Evolutionary conservation across 1,140 invertebrate species (phyloP), one percentile per base, ranked within the genome.

Genomic region (Tetragnatha versicolor): DNA sequence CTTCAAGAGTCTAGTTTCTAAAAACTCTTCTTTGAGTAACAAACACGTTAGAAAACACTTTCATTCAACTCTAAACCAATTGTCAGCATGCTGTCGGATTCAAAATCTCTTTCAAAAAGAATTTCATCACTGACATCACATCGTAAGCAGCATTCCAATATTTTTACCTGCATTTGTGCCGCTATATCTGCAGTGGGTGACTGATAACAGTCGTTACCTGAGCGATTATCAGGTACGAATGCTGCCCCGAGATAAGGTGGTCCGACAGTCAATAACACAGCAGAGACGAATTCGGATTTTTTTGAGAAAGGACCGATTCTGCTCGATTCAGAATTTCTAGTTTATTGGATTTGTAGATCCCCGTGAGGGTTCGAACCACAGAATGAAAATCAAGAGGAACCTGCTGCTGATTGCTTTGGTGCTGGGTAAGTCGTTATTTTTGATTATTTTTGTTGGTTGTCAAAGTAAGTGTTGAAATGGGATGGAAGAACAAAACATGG

Each of bases 211-310:
- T 27, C 58, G 58, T 61, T 61, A 35, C 58, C 58, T 35, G 58
- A 33, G 58, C 17, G 58, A 61, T 61, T 61, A 61, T 61, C 58
- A 61, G 58, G 2, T 0, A 61, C 31, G 58, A 61, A 61, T 61
- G 33, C 58, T 27, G 33, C 14, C 27, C 37, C 7, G 7, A 61
- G 58, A 61, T 61, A 61, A 61, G 58, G 29, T 5, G 10, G 25
- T 14, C 17, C 10, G 17, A 35, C 58, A 25, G 58, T 61, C 58
- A 61, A 61, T 61, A 31, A 14, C 33, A n/a, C 31, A 31, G n/a
- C n/a, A n/a, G n/a, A n/a, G n/a, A n/a, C n/a, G n/a, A 35, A n/a
- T 61, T n/a, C 29, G 31, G 14, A 33, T 61, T 33, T 31, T 20
- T 29, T 3, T 47, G 42, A 3, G 3, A 47, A 47, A 47, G 12